These are phyloP conservation scores for Halesus radiatus DNA, from an alignment of 1,140 invertebrate species.

Conservation along the genomic window DNA sequence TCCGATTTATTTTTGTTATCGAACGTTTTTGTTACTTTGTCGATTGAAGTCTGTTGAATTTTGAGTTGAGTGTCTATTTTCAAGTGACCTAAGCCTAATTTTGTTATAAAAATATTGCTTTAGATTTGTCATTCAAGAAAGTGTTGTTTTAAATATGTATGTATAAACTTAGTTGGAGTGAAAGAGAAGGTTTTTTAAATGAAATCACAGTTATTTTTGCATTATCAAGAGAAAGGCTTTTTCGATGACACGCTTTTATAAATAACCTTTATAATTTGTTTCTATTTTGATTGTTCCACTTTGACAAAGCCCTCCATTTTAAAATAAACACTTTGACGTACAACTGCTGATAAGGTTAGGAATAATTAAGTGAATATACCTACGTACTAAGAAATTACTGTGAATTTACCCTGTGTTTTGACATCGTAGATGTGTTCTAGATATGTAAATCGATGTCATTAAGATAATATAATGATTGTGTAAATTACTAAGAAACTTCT, in stretches of 20 bases:
- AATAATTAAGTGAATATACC: slow-evolving; percentile 45
- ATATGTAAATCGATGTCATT: slow-evolving; percentile 55
- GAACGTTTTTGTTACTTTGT: background rate
- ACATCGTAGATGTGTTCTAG: slow-evolving; percentile 56
- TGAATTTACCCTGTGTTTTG: slow-evolving; percentile 46
- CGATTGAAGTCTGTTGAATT: background rate
- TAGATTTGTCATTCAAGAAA: no score
- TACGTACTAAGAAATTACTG: slow-evolving; percentile 48
- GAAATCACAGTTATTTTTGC: no score
- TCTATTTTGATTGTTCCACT: slow-evolving; percentile 3
- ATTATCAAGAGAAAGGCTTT: no score
- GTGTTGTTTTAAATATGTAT: no score
- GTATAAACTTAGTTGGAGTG: no score
- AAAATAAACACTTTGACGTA: slow-evolving; percentile 37
- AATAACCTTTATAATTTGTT: background rate
- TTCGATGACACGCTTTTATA: background rate
- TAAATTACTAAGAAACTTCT: slow-evolving; percentile 60
- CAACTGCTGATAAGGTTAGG: slow-evolving; percentile 36
- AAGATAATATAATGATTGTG: slow-evolving; percentile 46
- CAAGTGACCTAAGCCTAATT: no score
- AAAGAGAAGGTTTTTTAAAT: no score
- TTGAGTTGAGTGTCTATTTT: background rate
- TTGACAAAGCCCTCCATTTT: slow-evolving; percentile 40
- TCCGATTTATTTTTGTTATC: background rate
- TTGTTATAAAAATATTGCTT: no score